Base-by-base conservation (phyloP, 92 coral and sea anemone genomes). In the Plumapathes pennacea region DNA sequence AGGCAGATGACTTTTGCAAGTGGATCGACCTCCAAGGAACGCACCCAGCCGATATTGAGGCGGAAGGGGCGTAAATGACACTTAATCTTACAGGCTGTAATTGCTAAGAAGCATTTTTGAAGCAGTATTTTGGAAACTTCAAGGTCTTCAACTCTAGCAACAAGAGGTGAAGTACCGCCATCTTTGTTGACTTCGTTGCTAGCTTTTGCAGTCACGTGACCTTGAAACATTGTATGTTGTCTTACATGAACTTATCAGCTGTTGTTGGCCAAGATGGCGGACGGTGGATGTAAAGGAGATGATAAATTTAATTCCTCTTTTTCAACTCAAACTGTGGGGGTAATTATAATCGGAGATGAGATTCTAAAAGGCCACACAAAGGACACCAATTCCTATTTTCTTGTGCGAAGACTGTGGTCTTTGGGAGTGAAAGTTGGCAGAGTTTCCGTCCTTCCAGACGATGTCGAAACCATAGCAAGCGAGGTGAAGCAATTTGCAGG, bases 301-400 rank as follows among this genome's bases (percentile, higher is more conserved):
- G 38, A 25, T 22, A 38, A 3, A 24, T 30, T 30, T 10, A 60
- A n/a, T n/a, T n/a, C n/a, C n/a, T n/a, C n/a, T n/a, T n/a, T n/a
- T n/a, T n/a, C 60, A 31, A 15, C 71, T 43, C 61, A 38, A 46
- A 69, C 82, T 38, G 88, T 84, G 23, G 97, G 96, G 15, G 67
- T 92, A 24, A 71, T 92, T 15, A 85, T 92, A 7, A 82, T 92
- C 10, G 98, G 98, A 24, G 98, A 92, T 64, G 98, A 92, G 64
- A 88, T 92, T 63, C 74, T 92, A 15, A 92, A 88, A 65, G 98
- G 98, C 17, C 96, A 92, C 41, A 92, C 96, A n/a, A 83, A 81
- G 62, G 98, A 92, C 38, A 62, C 83, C 3, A 92, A 92, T 61
- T 92, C 98, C 38, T 43, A 68, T 69, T 92, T 84, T 56, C 76